Base-by-base conservation (phyloP, 2,888 invertebrate species). In the Pardosa pseudoannulata region DNA sequence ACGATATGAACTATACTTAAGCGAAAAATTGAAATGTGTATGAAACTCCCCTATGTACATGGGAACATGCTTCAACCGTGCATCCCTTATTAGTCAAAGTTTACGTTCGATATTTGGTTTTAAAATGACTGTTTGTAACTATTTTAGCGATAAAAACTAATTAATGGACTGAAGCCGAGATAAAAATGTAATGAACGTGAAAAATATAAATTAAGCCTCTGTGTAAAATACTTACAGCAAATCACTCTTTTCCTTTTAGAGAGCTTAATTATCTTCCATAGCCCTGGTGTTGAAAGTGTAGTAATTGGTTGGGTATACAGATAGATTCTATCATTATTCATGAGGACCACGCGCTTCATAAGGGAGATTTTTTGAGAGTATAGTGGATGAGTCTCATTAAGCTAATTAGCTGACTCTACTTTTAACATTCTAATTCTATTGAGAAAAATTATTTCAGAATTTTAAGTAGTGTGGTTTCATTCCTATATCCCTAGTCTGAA, bases 261-360 rank as follows among this genome's bases (percentile, higher is more conserved):
- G 41, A 46, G 56, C 31, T 46, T 74, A 81, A 81, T 81, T 81
- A 81, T 68, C 74, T 56, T 23, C 50, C 50, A 81, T 67, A 56
- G 74, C 81, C 46, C 73, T 74, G 68, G 74, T 81, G 74, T 74
- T 81, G 74, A 74, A 81, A 81, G 50, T 32, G 68, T 56, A 32
- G 74, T 81, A 81, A 81, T 81, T 81, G 81, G 62, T 32, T 46
- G 41, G 2, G 41, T 46, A 46, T 16, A 46, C 41, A 46, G 13
- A 46, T 2, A 11, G 36, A 7, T 11, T 46, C 16, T 13, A 16
- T 46, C 41, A 46, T 46, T 46, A 46, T 46, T 46, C 41, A 46
- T 11, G 41, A 46, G 41, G 41, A n/a, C 13, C 16, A 46, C 41
- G 41, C 16, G 41, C 41, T 13, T 46, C 16, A 16, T 46, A 46